These are phyloP conservation scores for Argyresthia albistria DNA, from an alignment of 2,888 invertebrate genomes.

Conservation along the genomic window DNA sequence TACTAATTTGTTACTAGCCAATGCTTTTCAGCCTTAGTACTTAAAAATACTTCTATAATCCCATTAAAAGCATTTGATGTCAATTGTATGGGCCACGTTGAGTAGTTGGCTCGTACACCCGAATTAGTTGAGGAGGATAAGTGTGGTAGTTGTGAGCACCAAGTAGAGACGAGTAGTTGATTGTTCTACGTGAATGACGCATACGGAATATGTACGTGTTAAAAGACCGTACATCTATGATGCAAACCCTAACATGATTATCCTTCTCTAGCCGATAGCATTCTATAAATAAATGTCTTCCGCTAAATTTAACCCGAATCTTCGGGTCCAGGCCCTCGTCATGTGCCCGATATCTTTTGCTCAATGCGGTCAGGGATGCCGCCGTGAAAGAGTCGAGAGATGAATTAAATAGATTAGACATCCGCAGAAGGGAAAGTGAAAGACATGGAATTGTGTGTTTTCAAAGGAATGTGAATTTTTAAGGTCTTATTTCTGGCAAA, in stretches of 20 bases:
- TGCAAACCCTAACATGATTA: constrained; percentile 48
- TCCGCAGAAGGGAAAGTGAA: constrained; percentile 50
- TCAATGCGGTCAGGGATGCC: constrained; percentile 60
- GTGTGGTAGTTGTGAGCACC: too few relatives aligned
- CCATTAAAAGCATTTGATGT: too few relatives aligned
- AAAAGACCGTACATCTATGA: constrained; percentile 32
- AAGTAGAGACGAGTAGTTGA: too few relatives aligned
- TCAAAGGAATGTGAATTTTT: constrained; percentile 12
- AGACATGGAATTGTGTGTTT: constrained; percentile 20
- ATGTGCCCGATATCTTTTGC: constrained; percentile 60
- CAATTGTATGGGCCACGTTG: too few relatives aligned
- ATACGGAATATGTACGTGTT: too few relatives aligned
- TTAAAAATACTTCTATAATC: too few relatives aligned
- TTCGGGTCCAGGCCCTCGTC: constrained; percentile 47
- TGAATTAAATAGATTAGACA: constrained; percentile 67
- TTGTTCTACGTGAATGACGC: too few relatives aligned
- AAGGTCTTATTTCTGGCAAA: too few relatives aligned
- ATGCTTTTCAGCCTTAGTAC: too few relatives aligned
- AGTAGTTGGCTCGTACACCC: too few relatives aligned
- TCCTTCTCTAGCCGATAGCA: constrained; percentile 30
- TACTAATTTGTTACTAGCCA: too few relatives aligned
- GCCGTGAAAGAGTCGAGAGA: constrained; percentile 61
- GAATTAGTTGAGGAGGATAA: too few relatives aligned
- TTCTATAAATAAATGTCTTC: constrained; percentile 67
- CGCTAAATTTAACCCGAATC: constrained; percentile 68